phyloP scores from a whole-genome alignment of 2,797 vertebrate genomes.

The Peromyscus aztecus region DNA sequence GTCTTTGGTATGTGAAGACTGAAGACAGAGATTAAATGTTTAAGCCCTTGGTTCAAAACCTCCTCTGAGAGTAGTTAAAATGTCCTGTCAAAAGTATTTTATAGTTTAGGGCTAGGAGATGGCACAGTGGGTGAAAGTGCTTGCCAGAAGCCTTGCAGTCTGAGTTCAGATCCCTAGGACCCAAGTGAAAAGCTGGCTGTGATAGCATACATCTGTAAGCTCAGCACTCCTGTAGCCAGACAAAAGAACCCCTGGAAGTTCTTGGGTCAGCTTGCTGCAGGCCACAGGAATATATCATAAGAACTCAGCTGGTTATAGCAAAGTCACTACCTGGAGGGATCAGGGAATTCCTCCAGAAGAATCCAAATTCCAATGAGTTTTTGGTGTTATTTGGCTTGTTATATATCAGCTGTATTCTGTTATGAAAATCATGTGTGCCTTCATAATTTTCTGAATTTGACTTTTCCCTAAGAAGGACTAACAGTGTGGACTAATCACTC shows the following conservation, averaged over 20 bases:
- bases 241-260: background rate
- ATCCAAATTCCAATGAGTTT: too few relatives aligned
- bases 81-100: background rate
- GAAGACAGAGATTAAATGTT: background rate
- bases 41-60: background rate
- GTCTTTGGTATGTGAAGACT: background rate
- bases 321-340: too few relatives aligned
- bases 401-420: too few relatives aligned
- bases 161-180: background rate
- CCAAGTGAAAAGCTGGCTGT: background rate
- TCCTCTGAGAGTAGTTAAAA: slow-evolving; percentile 23
- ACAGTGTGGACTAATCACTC: too few relatives aligned
- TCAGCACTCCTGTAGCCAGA: background rate
- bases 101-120: background rate
- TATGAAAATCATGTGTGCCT: too few relatives aligned
- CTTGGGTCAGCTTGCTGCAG: background rate
- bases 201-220: background rate
- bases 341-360: too few relatives aligned
- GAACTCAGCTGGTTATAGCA: too few relatives aligned
- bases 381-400: too few relatives aligned
- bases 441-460: too few relatives aligned
- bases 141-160: background rate
- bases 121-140: background rate
- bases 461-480: too few relatives aligned
- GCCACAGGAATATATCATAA: too few relatives aligned